phyloP scores from a whole-genome alignment of 2,797 vertebrate species.

The Galaxias olidus region DNA sequence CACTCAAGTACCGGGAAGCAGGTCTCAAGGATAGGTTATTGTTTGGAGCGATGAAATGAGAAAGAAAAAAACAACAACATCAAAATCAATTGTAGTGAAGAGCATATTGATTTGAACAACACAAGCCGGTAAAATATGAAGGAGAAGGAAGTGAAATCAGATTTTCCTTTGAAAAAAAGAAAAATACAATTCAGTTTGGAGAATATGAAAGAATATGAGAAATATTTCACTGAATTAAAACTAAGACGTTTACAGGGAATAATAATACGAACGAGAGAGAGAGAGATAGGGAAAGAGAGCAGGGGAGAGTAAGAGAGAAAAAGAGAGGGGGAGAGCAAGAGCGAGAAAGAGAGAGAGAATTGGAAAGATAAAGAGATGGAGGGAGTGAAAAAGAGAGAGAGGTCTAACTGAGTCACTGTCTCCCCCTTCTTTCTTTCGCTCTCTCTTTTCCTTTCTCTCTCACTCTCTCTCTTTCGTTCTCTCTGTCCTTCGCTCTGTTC shows the following conservation, averaged over 20 bases:
- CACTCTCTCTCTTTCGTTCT: background rate
- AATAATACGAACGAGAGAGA: conserved; percentile 10
- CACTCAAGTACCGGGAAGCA: too few relatives aligned
- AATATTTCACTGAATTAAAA: too few relatives aligned
- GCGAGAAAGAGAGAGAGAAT: conserved; percentile 9
- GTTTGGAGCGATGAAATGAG: too few relatives aligned
- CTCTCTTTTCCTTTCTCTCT: background rate
- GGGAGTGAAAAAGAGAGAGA: conserved; percentile 22
- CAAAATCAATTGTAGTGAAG: too few relatives aligned
- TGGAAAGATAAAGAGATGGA: background rate
- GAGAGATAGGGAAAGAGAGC: too few relatives aligned
- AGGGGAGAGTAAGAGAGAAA: background rate
- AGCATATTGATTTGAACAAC: too few relatives aligned
- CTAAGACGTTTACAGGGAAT: background rate
- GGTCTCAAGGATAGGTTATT: too few relatives aligned
- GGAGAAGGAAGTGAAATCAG: too few relatives aligned
- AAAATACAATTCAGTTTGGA: too few relatives aligned
- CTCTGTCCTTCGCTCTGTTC: background rate
- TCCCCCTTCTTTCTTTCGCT: background rate
- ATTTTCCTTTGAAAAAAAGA: too few relatives aligned
- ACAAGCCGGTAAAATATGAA: too few relatives aligned
- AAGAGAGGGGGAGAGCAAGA: background rate
- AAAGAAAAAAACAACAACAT: background rate
- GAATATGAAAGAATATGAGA: too few relatives aligned
- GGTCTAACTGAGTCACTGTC: conserved; percentile 66